A percentile compares a stretch with the other conserved stretches of the same genome.
These are phyloP conservation scores for Cephus nigrinus DNA, from an alignment of 2,888 invertebrate genomes.

Conservation along the genomic window DNA sequence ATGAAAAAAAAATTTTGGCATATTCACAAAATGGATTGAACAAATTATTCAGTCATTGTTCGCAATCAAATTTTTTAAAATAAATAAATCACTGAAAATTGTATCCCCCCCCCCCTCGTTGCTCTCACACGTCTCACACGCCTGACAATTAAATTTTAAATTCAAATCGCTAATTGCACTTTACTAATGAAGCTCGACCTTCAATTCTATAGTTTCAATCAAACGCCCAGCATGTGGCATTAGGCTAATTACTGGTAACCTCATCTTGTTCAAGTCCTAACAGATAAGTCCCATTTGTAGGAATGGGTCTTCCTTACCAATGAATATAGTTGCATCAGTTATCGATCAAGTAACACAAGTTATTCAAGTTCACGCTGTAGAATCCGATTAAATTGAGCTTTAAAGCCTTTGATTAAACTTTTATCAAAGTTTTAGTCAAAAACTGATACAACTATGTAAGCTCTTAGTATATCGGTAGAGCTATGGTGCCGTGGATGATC, in stretches of 20 bases:
- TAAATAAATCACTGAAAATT: not conserved
- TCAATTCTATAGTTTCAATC: not conserved
- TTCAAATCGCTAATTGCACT: not conserved
- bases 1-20: not conserved
- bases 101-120: not conserved
- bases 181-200: not conserved
- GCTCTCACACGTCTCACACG: not conserved
- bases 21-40: not conserved
- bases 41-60: not conserved
- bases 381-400: not conserved
- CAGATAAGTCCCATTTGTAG: not conserved
- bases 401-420: not conserved
- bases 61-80: not conserved
- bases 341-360: not conserved
- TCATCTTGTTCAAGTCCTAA: not conserved
- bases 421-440: not conserved
- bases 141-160: not conserved
- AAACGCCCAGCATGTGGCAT: not conserved
- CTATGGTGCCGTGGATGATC: not conserved
- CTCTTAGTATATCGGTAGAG: not conserved
- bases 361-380: not conserved
- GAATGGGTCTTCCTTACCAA: not conserved
- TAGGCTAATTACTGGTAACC: not conserved
- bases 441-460: not conserved
- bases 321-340: not conserved